These are phyloP conservation scores for Sympetrum striolatum DNA, from an alignment of 2,888 invertebrate genomes.

Conservation along the genomic window DNA sequence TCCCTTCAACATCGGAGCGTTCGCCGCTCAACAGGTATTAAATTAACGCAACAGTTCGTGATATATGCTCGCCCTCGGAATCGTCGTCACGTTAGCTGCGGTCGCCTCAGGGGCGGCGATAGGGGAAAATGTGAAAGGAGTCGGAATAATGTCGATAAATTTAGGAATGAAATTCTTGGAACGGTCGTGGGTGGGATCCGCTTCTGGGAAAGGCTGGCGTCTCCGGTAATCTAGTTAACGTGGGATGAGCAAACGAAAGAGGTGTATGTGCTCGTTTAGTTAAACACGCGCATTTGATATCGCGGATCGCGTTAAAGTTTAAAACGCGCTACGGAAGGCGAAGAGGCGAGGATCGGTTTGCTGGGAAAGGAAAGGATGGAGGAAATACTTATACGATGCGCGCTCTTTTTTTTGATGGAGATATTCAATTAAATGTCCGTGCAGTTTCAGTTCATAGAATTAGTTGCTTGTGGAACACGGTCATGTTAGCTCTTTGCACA, in stretches of 20 bases:
- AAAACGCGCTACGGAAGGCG: no score
- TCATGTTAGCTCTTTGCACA: no score
- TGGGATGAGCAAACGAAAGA: neutral
- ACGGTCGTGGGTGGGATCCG: neutral
- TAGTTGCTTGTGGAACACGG: no score
- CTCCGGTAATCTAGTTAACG: neutral
- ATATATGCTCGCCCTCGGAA: neutral
- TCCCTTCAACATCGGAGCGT: neutral
- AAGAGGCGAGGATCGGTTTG: no score
- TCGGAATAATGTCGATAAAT: conserved; percentile 5
- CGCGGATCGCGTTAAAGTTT: no score
- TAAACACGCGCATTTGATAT: neutral
- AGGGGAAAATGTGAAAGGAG: neutral
- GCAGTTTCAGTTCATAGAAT: no score
- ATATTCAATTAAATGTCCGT: no score
- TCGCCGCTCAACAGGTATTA: conserved; percentile 31
- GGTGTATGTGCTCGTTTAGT: neutral
- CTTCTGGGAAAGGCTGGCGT: neutral
- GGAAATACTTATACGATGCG: no score
- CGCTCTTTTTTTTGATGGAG: no score
- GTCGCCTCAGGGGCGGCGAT: neutral
- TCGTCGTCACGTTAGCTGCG: neutral
- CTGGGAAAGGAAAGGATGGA: no score
- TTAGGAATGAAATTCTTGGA: conserved; percentile 10
- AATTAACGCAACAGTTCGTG: conserved; percentile 19